Conservation (phyloP, 2,113 vertebrate genomes). For the Columbina picui region DNA sequence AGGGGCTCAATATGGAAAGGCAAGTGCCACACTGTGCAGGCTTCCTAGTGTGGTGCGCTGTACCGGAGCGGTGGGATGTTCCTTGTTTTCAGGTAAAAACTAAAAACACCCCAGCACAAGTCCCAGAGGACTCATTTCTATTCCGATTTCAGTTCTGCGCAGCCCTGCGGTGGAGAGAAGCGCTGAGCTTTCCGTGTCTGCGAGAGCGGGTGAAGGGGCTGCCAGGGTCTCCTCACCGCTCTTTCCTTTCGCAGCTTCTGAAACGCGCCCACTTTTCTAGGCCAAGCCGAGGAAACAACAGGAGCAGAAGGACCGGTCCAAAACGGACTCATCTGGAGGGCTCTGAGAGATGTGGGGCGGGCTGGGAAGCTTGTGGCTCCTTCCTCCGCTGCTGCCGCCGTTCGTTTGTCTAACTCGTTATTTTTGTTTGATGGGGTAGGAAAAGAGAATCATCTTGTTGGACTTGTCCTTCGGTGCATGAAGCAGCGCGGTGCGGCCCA, state of each 20-base stretch:
- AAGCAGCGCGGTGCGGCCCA: neutral
- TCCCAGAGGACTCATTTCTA: neutral
- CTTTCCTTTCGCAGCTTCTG: neutral
- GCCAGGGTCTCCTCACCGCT: neutral
- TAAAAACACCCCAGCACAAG: neutral
- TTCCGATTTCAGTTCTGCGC: neutral
- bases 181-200: neutral
- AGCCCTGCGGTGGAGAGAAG: neutral
- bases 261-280: neutral
- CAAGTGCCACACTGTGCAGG: neutral
- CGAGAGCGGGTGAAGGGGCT: too few species aligned
- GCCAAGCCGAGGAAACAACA: neutral
- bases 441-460: neutral
- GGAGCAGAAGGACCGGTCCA: neutral
- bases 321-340: neutral
- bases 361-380: neutral
- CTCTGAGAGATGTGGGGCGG: neutral
- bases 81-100: conserved; percentile 22
- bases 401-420: neutral
- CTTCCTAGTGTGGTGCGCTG: accelerated
- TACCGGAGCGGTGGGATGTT: neutral
- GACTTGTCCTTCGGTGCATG: neutral
- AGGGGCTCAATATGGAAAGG: accelerated
- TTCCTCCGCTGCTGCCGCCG: neutral
- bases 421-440: neutral